Evolutionary conservation across 1,140 invertebrate genomes (phyloP), one percentile per base, ranked within the genome.

Genomic region (Drosophila athabasca): DNA sequence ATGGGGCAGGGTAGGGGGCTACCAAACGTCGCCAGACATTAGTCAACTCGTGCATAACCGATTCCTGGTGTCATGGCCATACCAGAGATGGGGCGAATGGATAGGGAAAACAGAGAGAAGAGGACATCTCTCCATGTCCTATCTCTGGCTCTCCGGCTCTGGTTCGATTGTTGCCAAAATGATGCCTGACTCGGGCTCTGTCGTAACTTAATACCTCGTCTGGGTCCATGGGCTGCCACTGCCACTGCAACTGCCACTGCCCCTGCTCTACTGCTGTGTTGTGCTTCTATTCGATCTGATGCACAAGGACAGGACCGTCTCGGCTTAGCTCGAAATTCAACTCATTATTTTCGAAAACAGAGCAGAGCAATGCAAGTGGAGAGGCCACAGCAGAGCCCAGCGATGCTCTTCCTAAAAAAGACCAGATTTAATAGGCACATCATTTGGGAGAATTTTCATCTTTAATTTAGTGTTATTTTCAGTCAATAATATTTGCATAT

Each of bases 31-130:
- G 46, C 49, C 45, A 49, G 54, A 46, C 68, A 77, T 81, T 76
- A 81, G 82, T 55, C 77, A 81, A 65, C 73, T 84, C 82, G 82
- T 81, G 82, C 82, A 87, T 87, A 87, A 74, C 81, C 52, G 45
- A 74, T 49, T 52, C 49, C 53, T 39, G 57, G 55, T 65, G 48
- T 29, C 52, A 60, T 26, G 24, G 24, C 24, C 49, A 50, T 26
- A 35, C 57, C 29, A 22, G 15, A 43, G 35, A 7, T 29, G 13
- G 1, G 5, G 39, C 13, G 17, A 17, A 57, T 6, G 41, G 43
- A 26, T 22, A 11, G 11, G 19, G 9, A 17, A 31, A 9, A 15
- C 6, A 24, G 26, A 45, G 50, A n/a, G n/a, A 45, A 24, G n/a
- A n/a, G n/a, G n/a, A n/a, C 35, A 39, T 4, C 11, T 39, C 35